Evolutionary conservation across 2,888 invertebrate genomes (phyloP).

Genomic region (Ectemnius cavifrons): DNA sequence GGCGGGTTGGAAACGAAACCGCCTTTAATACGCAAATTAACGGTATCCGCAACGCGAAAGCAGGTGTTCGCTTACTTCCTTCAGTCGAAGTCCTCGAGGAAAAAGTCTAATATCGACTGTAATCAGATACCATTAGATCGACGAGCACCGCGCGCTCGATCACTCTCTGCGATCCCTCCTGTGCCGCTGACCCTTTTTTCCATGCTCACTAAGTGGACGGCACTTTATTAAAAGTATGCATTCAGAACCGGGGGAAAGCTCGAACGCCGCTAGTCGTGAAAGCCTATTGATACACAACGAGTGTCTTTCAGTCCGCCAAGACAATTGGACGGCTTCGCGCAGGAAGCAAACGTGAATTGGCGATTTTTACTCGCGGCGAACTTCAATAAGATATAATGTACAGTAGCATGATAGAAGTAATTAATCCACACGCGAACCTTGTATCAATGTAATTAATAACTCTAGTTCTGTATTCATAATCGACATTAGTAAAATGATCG

Average conservation of each 20-base stretch:
- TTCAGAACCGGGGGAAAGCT: conserved; percentile 25
- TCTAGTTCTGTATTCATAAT: no score
- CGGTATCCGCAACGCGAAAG: conserved; percentile 38
- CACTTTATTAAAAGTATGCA: background rate
- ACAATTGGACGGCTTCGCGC: background rate
- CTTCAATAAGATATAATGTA: no score
- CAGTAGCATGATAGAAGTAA: no score
- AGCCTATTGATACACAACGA: background rate
- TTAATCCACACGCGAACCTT: no score
- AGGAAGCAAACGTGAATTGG: background rate
- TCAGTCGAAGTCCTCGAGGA: background rate
- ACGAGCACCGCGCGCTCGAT: conserved; percentile 16
- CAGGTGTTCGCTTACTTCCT: conserved; percentile 40
- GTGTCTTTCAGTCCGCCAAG: background rate
- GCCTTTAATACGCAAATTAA: conserved; percentile 45
- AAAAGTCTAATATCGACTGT: conserved; percentile 24
- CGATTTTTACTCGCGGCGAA: background rate
- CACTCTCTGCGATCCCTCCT: conserved; percentile 25
- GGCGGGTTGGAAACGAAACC: conserved; percentile 42
- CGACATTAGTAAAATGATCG: no score
- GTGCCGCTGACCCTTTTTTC: background rate
- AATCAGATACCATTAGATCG: conserved; percentile 40
- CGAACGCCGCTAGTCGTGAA: background rate
- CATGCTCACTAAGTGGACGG: background rate
- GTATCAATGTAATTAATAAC: no score